Percentiles rank a stretch among this genome's conserved stretches.
Evolutionary conservation across 2,888 invertebrate genomes (phyloP).

Genomic region (Kryphioiulus occultus): DNA sequence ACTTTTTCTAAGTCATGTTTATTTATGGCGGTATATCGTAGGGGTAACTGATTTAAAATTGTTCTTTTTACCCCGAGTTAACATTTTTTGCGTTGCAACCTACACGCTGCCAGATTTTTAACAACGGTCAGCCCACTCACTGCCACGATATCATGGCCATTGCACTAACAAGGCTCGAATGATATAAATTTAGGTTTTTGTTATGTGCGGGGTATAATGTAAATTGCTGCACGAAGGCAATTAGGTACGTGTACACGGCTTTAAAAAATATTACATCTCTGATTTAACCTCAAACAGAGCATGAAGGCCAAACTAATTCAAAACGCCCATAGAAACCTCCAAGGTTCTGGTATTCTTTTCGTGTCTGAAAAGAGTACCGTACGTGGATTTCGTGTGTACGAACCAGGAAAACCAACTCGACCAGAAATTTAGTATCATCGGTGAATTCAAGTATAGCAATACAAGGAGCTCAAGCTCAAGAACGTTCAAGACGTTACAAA

Average conservation of each 20-base stretch:
- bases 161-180: neutral
- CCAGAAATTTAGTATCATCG: neutral
- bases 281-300: neutral
- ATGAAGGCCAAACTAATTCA: conserved; percentile 21
- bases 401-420: neutral
- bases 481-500: neutral
- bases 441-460: neutral
- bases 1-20: neutral
- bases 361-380: neutral
- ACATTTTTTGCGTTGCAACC: neutral
- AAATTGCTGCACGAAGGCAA: neutral
- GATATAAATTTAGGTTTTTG: neutral
- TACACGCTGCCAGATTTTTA: neutral
- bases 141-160: neutral
- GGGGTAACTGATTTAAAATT: neutral
- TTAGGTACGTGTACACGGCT: neutral
- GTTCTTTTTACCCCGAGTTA: neutral
- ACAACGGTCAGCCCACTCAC: neutral
- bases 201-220: neutral
- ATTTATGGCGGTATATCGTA: neutral
- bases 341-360: neutral
- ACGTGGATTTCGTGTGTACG: neutral
- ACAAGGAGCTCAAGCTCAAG: too few species aligned
- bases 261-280: neutral
- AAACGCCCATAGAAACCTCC: neutral